These are phyloP conservation scores for Pangasianodon hypophthalmus DNA, from an alignment of 2,113 vertebrate genomes.

Conservation along the genomic window DNA sequence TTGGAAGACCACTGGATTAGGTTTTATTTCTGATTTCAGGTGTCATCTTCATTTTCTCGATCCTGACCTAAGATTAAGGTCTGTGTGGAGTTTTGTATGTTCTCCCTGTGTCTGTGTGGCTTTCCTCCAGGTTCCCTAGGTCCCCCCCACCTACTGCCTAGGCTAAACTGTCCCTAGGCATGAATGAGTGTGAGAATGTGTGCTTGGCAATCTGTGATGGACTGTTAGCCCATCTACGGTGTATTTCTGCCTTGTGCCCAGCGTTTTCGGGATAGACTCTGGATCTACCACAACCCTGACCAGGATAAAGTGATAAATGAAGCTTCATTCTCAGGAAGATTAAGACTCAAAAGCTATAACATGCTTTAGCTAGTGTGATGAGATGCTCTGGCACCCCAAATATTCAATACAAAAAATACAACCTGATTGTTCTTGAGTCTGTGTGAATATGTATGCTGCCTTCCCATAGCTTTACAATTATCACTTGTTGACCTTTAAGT, in stretches of 20 bases:
- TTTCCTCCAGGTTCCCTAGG: no score
- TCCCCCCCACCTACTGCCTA: not conserved
- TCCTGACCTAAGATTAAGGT: no score
- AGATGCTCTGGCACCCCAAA: not conserved
- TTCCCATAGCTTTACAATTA: slow-evolving; percentile 20
- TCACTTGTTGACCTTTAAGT: slow-evolving; percentile 37
- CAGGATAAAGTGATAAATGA: not conserved
- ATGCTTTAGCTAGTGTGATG: not conserved
- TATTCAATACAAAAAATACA: not conserved
- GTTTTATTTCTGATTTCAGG: not conserved
- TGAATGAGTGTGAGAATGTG: not conserved
- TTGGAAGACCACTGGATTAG: not conserved
- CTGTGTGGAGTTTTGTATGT: no score
- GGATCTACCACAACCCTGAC: not conserved
- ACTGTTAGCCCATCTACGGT: not conserved
- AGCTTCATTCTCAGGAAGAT: not conserved
- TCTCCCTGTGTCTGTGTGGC: no score
- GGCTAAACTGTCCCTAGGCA: not conserved
- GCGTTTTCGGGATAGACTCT: not conserved
- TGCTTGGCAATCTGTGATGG: not conserved
- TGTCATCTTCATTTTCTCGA: not conserved
- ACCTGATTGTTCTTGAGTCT: not conserved
- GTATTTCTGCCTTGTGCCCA: not conserved
- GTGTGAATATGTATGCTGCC: not conserved
- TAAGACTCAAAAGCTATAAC: not conserved